These are phyloP conservation scores for Sigmodon hispidus DNA, from an alignment of 2,113 vertebrate genomes.

Conservation along the genomic window DNA sequence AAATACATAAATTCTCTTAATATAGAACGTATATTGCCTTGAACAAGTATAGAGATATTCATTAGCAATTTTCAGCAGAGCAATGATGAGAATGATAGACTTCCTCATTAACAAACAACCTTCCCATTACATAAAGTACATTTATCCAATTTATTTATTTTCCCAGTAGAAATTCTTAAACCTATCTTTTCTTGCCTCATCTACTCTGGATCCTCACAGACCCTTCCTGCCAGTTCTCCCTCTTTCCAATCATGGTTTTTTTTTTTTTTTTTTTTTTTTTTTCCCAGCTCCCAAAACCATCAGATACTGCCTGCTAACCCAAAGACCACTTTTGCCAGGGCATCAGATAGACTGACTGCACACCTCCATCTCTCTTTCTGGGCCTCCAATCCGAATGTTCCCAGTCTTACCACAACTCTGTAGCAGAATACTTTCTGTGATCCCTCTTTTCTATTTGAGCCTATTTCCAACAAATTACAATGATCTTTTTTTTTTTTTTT, in stretches of 20 bases:
- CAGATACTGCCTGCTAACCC: background rate
- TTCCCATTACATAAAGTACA: background rate
- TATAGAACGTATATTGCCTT: background rate
- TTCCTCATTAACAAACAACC: background rate
- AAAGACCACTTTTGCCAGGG: background rate
- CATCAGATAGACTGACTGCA: background rate
- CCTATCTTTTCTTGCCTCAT: background rate
- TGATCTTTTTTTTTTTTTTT: background rate
- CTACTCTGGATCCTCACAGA: background rate
- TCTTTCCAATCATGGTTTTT: background rate
- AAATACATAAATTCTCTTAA: background rate
- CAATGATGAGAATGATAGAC: background rate
- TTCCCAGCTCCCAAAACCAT: background rate
- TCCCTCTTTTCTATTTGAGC: background rate
- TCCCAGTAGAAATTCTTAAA: background rate
- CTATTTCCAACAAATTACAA: background rate
- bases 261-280: background rate
- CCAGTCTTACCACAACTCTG: background rate
- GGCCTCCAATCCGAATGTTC: background rate
- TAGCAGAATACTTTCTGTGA: background rate
- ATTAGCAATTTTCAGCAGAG: background rate
- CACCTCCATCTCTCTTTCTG: background rate
- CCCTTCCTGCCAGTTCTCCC: no score
- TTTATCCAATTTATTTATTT: slow-evolving; percentile 28
- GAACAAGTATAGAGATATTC: background rate